Conservation (phyloP, 35 echinoderm and acorn worm species). For the Acanthaster planci region DNA sequence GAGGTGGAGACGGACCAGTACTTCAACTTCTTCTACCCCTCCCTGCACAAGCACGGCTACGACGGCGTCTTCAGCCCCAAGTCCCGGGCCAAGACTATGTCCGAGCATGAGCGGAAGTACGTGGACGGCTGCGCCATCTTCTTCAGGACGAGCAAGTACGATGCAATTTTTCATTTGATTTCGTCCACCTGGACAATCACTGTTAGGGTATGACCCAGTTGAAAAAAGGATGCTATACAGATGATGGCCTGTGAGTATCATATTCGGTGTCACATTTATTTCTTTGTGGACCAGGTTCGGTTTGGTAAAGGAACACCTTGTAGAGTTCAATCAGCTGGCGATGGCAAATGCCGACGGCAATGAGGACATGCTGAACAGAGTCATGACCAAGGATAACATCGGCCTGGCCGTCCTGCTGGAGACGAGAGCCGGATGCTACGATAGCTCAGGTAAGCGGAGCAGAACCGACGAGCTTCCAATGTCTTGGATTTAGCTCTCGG, state of each 20-base stretch:
- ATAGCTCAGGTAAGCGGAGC: constrained; percentile 60
- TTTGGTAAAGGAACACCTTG: constrained; percentile 94
- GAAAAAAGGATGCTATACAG: too few species aligned
- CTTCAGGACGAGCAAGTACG: constrained; percentile 97
- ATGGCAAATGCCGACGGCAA: constrained; percentile 96
- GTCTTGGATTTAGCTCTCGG: not conserved
- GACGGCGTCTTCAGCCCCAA: constrained; percentile 94
- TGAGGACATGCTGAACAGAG: constrained; percentile 99
- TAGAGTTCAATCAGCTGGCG: constrained; percentile 96
- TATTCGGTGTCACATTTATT: not conserved
- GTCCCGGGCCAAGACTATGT: constrained; percentile 97
- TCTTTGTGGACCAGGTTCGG: constrained; percentile 64
- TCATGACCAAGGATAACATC: constrained; percentile 99
- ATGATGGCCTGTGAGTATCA: not conserved
- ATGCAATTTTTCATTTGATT: too few species aligned
- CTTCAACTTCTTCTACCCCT: constrained; percentile 84
- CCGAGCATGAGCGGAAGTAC: constrained; percentile 85
- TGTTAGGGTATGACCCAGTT: too few species aligned
- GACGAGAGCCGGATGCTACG: constrained; percentile 85
- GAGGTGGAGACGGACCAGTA: constrained; percentile 99
- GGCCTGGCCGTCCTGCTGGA: constrained; percentile 84
- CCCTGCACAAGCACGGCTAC: constrained; percentile 90
- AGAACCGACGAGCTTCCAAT: not conserved
- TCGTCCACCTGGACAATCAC: too few species aligned
- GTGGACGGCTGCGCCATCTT: constrained; percentile 99